These are phyloP conservation scores for Drosophila lacertosa DNA, from an alignment of 1,140 invertebrate species.

Conservation along the genomic window DNA sequence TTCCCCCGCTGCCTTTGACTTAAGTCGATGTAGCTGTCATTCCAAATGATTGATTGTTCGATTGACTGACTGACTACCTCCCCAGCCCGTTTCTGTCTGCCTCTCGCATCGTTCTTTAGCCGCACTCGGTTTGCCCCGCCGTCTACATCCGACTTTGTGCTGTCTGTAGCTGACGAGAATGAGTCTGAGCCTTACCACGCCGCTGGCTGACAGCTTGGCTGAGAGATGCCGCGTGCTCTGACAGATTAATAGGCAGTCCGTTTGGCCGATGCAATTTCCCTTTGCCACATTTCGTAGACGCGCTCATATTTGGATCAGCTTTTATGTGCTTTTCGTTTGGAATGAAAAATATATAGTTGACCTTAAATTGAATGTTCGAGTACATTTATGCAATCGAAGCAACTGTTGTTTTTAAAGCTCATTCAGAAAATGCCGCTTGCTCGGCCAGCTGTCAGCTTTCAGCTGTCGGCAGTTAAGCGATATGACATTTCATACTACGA, in stretches of 20 bases:
- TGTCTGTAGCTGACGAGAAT: slow-evolving; percentile 4
- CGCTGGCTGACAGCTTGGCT: slow-evolving; percentile 19
- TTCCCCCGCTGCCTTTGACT: slow-evolving; percentile 51
- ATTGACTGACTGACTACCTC: slow-evolving; percentile 64
- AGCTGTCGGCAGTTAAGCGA: slow-evolving; percentile 24
- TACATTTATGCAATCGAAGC: too few relatives aligned
- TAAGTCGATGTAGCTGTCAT: slow-evolving; percentile 74
- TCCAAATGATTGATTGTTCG: slow-evolving; percentile 76
- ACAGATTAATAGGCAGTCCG: slow-evolving; percentile 28
- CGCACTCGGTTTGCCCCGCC: not conserved
- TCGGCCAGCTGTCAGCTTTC: not conserved
- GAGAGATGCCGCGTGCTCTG: slow-evolving; percentile 13
- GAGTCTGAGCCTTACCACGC: not conserved
- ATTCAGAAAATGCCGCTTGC: not conserved
- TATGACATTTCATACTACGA: slow-evolving; percentile 10
- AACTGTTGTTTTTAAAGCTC: not conserved
- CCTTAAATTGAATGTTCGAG: too few relatives aligned
- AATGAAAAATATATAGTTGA: too few relatives aligned
- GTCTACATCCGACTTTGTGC: not conserved
- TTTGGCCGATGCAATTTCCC: not conserved
- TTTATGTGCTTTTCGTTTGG: not conserved
- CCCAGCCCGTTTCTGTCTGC: slow-evolving; percentile 8
- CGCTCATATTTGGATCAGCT: too few relatives aligned
- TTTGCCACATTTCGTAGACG: not conserved
- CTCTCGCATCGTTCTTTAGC: not conserved